A percentile compares a stretch with the other conserved stretches of the same genome.
Conservation (phyloP, 2,113 vertebrate species). For the Oreochromis tanganicae region DNA sequence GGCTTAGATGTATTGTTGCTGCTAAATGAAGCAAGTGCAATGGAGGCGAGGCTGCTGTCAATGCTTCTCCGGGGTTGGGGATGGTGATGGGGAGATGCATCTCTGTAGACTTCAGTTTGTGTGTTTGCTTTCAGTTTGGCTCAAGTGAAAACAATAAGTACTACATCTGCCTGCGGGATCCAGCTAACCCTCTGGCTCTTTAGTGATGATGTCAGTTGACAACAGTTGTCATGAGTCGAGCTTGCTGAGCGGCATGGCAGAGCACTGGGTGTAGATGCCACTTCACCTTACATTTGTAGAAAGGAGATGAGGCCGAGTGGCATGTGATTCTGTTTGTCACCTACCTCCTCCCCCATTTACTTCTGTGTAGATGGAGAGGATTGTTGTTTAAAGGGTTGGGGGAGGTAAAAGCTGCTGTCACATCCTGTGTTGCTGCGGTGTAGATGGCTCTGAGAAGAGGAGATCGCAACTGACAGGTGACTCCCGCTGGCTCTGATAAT, state of each 20-base stretch:
- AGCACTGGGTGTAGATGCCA: constrained; percentile 52
- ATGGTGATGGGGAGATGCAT: neutral
- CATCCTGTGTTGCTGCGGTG: constrained; percentile 46
- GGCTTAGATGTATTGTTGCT: constrained; percentile 64
- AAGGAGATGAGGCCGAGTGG: constrained; percentile 52
- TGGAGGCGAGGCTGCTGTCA: constrained; percentile 32
- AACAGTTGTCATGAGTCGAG: neutral
- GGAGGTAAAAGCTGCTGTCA: constrained; percentile 72
- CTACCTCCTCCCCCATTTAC: neutral
- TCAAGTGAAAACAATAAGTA: constrained; percentile 52
- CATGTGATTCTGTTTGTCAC: constrained; percentile 51
- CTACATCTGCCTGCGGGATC: neutral
- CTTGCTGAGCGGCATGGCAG: constrained; percentile 17
- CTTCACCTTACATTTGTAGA: constrained; percentile 60
- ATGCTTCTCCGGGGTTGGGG: neutral
- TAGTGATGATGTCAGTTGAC: constrained; percentile 10
- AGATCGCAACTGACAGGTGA: constrained; percentile 73
- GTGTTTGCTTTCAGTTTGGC: constrained; percentile 42
- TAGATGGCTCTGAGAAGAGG: constrained; percentile 50
- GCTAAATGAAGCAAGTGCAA: constrained; percentile 61
- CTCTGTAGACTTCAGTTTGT: constrained; percentile 15
- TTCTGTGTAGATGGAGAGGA: neutral
- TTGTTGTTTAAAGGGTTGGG: neutral
- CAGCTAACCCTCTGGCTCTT: neutral
- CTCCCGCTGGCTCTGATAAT: constrained; percentile 19